Evolutionary conservation across 2,888 invertebrate species (phyloP), one percentile per base, ranked within the genome.

Genomic region (Rhagophthalmus giganteus): DNA sequence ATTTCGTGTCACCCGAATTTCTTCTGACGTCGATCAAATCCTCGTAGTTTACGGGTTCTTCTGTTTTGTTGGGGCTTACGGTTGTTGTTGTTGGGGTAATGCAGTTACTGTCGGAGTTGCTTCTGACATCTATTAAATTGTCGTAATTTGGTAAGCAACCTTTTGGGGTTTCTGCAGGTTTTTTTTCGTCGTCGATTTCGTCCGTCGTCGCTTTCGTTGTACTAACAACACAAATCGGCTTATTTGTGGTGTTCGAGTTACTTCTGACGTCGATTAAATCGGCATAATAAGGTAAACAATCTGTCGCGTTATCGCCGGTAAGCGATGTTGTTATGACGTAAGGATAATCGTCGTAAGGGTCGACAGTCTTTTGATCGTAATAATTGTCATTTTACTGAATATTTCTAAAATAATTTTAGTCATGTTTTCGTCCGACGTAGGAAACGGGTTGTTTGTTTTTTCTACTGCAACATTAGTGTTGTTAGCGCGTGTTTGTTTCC

Each of bases 61-160:
- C 13, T 26, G 9, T 6, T 2, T 14, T 14, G 4, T 8, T 7
- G 7, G 24, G 5, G 7, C 7, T n/a, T n/a, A n/a, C n/a, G n/a
- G n/a, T 27, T 27, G 8, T 8, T 27, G 5, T 27, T 6, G 11
- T 14, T n/a, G n/a, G n/a, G n/a, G n/a, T n/a, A n/a, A n/a, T 33
- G 9, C 33, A 14, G 6, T 33, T 11, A n/a, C 20, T 20, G n/a
- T 10, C 28, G 24, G 12, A 11, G 28, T 40, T 40, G 5, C 9
- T 15, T 32, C 28, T 27, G 2, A 40, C 25, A 11, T 47, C 40
- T 10, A 34, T 40, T 12, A 40, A 9, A 28, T 47, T 14, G n/a
- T 13, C 2, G 28, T 28, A 28, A 32, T 47, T 47, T 6, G 31
- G 27, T 6, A 32, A 20, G 13, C 47, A 39, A 14, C 26, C 14